These are phyloP conservation scores for Brachirus orientalis DNA, from an alignment of 2,113 vertebrate genomes.

Conservation along the genomic window DNA sequence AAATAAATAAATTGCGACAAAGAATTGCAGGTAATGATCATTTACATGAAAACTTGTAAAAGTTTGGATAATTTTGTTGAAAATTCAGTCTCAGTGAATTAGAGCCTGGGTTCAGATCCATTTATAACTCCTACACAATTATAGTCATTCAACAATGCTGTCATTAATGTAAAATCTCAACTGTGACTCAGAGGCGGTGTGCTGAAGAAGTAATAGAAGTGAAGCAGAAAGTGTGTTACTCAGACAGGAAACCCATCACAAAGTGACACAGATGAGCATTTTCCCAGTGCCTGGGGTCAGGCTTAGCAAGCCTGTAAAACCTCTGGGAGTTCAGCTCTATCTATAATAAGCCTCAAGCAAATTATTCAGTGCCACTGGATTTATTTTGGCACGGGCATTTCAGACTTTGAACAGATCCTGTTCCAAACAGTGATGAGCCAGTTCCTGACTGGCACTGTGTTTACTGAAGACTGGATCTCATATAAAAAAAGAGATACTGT, in stretches of 20 bases:
- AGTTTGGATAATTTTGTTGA: slow-evolving; percentile 3
- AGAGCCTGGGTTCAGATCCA: slow-evolving; percentile 25
- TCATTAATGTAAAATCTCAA: slow-evolving; percentile 45
- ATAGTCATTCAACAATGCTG: slow-evolving; percentile 44
- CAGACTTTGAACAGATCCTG: slow-evolving; percentile 59
- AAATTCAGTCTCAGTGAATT: slow-evolving; percentile 24
- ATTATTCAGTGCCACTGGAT: slow-evolving; percentile 73
- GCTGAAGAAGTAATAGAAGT: slow-evolving; percentile 31
- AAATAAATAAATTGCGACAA: slow-evolving; percentile 26
- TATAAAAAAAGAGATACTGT: slow-evolving; percentile 10
- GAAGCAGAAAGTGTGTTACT: slow-evolving; percentile 37
- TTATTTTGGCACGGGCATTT: slow-evolving; percentile 69
- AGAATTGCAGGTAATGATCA: slow-evolving; percentile 29
- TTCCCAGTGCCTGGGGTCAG: slow-evolving; percentile 55
- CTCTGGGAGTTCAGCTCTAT: slow-evolving; percentile 60
- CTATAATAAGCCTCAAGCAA: slow-evolving; percentile 80
- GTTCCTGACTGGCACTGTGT: slow-evolving; percentile 33
- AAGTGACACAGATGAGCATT: slow-evolving; percentile 61
- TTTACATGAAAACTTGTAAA: slow-evolving; percentile 24
- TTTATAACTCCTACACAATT: slow-evolving; percentile 11
- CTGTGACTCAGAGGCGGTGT: slow-evolving; percentile 48
- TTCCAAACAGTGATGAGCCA: slow-evolving; percentile 54
- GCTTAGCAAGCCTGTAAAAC: slow-evolving; percentile 67
- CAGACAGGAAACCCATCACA: slow-evolving; percentile 49
- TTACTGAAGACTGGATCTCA: slow-evolving; percentile 28